Percentiles rank a stretch among this genome's conserved stretches.
These are phyloP conservation scores for Pherbina coryleti DNA, from an alignment of 2,888 invertebrate genomes.

Conservation along the genomic window DNA sequence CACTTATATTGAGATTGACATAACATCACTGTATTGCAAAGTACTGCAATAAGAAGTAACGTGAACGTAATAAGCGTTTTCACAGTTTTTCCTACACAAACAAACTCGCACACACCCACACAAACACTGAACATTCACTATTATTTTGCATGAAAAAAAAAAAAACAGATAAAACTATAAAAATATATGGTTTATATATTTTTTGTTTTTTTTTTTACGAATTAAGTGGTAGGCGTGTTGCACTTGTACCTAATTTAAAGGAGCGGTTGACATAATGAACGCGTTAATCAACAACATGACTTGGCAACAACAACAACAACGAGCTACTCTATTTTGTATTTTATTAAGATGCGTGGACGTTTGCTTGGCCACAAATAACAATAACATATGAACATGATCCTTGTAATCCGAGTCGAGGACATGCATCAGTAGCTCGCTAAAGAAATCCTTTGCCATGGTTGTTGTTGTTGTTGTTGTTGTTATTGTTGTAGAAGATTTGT, in stretches of 20 bases:
- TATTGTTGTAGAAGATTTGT: conserved; percentile 1
- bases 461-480: neutral
- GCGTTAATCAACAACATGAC: too few species aligned
- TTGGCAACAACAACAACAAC: too few species aligned
- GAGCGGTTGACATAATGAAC: too few species aligned
- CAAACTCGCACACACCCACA: conserved; percentile 3
- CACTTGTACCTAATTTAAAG: neutral
- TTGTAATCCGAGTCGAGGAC: conserved; percentile 12
- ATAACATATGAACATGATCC: neutral
- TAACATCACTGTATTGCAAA: neutral
- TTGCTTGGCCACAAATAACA: too few species aligned
- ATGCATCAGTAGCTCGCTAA: conserved; percentile 4
- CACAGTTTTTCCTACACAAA: conserved; percentile 24
- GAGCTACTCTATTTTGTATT: too few species aligned
- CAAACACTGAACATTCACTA: too few species aligned
- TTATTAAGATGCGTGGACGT: too few species aligned
- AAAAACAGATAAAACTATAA: too few species aligned
- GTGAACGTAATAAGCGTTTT: conserved; percentile 1
- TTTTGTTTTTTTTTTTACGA: neutral
- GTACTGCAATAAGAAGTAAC: neutral
- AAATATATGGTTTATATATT: too few species aligned
- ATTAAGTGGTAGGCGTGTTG: conserved; percentile 18
- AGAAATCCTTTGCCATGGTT: neutral
- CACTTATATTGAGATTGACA: neutral
- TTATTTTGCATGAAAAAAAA: too few species aligned